Base-by-base conservation (phyloP, 2,797 vertebrate species). In the Mycteria americana region DNA sequence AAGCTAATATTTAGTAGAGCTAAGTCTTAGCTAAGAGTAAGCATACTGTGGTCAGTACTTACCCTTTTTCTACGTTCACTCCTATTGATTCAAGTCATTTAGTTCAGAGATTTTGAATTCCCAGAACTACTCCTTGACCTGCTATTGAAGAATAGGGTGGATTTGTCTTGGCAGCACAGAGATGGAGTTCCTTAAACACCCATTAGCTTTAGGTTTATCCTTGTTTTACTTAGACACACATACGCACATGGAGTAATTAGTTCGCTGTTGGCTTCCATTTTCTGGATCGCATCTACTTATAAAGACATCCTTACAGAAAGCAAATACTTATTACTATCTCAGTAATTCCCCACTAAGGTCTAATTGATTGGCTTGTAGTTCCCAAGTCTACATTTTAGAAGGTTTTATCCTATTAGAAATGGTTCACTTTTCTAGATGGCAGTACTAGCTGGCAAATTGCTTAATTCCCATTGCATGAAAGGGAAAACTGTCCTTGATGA, bases 311-410 rank as follows among this genome's bases (percentile, higher is more conserved):
- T 94, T 89, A 76, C 51, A 79, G 77, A 89, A 94, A 94, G 87
- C 53, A 92, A 97, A 94, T 95, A 92, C 73, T 92, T 95, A 70
- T 72, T 96, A 87, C 80, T 68, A 30, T 72, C 69, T 88, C 75
- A 60, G 74, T 95, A 94, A 88, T 95, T 96, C 85, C 65, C 46
- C 82, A 76, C 91, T 87, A 92, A 96, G 57, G 51, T 91, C 80
- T 94, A 92, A 91, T 96, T 96, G 94, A 93, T 95, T 94, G 77
- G 45, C 72, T 88, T 88, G 82, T 65, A 85, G 87, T 95, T 70
- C 74, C 67, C 51, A 67, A 45, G 72, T 56, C 60, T 81, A 67
- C 64, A 39, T 0, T 95, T 57, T 69, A 84, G 75, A 77, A 87
- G 64, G 64, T 59, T 91, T 95, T 93, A 80, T 89, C 51, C 94